Evolutionary conservation across 2,113 vertebrate genomes (phyloP), one percentile per base, ranked within the genome.

Genomic region (Hydrochoerus hydrochaeris): DNA sequence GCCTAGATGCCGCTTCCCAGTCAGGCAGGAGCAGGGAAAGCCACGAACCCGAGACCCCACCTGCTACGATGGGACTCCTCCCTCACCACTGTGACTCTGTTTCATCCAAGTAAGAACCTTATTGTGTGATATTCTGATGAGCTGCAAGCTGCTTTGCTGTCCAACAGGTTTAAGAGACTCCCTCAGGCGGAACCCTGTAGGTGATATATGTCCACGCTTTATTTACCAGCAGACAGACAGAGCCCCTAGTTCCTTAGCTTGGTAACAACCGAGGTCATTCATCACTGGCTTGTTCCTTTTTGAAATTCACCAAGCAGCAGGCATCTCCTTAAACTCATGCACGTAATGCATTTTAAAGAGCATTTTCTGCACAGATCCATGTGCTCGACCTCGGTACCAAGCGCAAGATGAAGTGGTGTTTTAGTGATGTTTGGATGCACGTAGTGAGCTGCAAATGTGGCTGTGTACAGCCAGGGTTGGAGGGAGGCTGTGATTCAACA

Each of bases 271-370:
- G 67, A 67, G 90, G 96, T 82, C n/a, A 1, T 91, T 71, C 96
- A 91, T 96, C 96, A 93, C 93, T 24, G 7, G 49, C 93, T 87
- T 35, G 90, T 88, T 86, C 89, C 97, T 97, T 58, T 93, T 94
- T 96, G 95, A 96, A 97, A 96, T 97, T 94, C 96, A 82, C 94
- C 2, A 5, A 41, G 95, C 95, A 95, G 95, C 91, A 41, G 88
- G 84, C 96, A 1, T 85, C 97, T 93, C 90, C 93, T 90, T 82
- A 95, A 95, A 98, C 49, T 88, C 96, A 17, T 0, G 90, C 96
- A 93, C 85, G 8, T 75, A 75, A 86, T 92, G 97, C 97, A 95
- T 98, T 90, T 96, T 97, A 96, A 97, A 97, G 90, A 97, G 95
- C 41, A 0, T 96, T 93, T 95, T 96, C 95, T 54, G 86, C 95